phyloP scores from a whole-genome alignment of 2,113 vertebrate species.

The Rostratula benghalensis region DNA sequence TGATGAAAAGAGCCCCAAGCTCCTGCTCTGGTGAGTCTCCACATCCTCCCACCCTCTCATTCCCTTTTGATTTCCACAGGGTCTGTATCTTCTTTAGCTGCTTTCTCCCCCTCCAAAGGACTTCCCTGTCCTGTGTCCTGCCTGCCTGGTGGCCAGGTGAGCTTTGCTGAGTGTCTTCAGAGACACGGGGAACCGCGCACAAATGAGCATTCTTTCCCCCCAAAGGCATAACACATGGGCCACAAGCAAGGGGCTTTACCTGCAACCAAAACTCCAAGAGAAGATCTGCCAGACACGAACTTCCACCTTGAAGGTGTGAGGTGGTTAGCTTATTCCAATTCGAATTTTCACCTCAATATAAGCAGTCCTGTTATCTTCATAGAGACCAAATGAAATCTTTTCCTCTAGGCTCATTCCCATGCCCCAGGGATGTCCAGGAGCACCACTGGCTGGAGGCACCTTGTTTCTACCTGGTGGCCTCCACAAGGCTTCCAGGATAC shows the following conservation, averaged over 20 bases:
- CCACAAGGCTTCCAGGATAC: fast-evolving
- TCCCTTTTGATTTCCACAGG: fast-evolving
- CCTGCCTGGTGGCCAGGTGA: neutral
- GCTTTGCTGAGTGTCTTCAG: neutral
- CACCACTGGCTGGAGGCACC: neutral
- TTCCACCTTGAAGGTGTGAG: neutral
- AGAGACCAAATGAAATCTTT: neutral
- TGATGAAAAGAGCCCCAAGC: neutral
- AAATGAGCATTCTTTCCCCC: neutral
- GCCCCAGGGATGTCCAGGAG: neutral
- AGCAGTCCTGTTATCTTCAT: neutral
- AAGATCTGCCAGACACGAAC: neutral
- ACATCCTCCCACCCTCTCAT: fast-evolving
- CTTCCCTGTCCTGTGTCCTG: neutral
- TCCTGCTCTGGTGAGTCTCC: neutral
- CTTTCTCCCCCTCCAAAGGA: neutral
- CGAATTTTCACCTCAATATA: neutral
- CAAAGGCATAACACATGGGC: neutral
- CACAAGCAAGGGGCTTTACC: neutral
- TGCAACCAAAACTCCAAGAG: neutral
- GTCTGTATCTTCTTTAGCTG: neutral
- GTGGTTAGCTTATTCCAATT: neutral
- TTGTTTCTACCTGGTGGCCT: neutral
- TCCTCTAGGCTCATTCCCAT: neutral
- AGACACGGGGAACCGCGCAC: neutral